phyloP scores from a whole-genome alignment of 2,113 vertebrate species.

The Pelusios castaneus region DNA sequence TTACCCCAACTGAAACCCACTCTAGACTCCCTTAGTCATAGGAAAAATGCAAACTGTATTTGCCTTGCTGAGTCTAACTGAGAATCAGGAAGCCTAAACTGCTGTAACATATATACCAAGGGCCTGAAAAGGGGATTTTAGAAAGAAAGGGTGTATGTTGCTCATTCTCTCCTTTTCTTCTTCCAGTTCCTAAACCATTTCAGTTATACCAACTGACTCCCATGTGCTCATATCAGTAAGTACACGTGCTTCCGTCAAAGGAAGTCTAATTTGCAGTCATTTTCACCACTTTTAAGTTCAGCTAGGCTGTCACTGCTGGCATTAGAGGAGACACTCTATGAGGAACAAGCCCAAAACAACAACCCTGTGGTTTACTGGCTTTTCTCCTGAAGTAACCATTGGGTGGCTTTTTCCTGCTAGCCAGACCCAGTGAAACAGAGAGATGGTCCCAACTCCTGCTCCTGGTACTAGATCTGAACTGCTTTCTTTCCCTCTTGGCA shows the following conservation, averaged over 20 bases:
- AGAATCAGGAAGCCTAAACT: neutral
- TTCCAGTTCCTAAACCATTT: neutral
- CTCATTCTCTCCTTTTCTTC: neutral
- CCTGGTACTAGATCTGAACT: neutral
- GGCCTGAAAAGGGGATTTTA: neutral
- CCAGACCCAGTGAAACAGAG: neutral
- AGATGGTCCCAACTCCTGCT: neutral
- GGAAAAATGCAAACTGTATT: no score
- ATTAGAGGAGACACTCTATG: neutral
- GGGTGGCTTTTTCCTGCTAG: no score
- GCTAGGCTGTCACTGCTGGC: neutral
- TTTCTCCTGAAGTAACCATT: no score
- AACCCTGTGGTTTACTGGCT: neutral
- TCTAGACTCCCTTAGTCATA: no score
- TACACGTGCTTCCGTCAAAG: neutral
- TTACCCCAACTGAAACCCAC: no score
- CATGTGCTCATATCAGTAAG: neutral
- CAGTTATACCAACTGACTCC: neutral
- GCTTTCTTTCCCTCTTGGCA: neutral
- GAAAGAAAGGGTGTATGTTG: neutral
- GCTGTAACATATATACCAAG: neutral
- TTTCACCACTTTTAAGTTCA: neutral
- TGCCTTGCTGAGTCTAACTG: neutral
- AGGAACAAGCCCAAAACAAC: no score
- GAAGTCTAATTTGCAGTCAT: neutral